Base-by-base conservation (phyloP, 2,888 invertebrate genomes). In the Rhodophaea formosa region DNA sequence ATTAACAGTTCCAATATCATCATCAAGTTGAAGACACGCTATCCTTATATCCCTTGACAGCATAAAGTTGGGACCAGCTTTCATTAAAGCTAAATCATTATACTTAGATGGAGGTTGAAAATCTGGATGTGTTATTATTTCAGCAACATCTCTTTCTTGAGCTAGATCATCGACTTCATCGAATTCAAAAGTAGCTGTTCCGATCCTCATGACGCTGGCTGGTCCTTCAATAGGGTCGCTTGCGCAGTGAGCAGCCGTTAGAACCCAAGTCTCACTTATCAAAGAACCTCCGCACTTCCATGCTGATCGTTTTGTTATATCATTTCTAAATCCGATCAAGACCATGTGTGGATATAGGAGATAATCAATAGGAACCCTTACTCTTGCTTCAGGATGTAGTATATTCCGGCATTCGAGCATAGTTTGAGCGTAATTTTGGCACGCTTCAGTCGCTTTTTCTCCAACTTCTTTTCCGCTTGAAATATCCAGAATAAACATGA, bases 71-170 rank as follows among this genome's bases (percentile, higher is more conserved):
- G 76, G 68, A 7, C 88, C 81, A 42, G 95, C 80, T 71, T 86
- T 91, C 64, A 95, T 84, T 8, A 96, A 72, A 0, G 94, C 95
- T 56, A 96, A 93, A 66, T 96, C 95, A 69, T 95, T 91, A 53
- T 89, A 92, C 66, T 92, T 92, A 0, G 92, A 88, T 0, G 93
- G 92, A 0, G 92, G 83, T 44, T 84, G 86, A 70, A 93, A 94
- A 1, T 84, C 75, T 0, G 94, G 94, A 77, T 95, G 94, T 0
- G 79, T 65, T 0, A 93, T 74, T 0, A 88, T 79, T 30, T 86
- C 68, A 0, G 75, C 77, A 0, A 94, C 77, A 3, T 70, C 64
- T 57, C 93, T 83, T 46, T 92, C 92, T 69, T 93, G 93, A 1
- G 91, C 86, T n/a, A 89, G 62, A 47, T 88, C 91, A 47, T 91